Evolutionary conservation across 2,113 vertebrate genomes (phyloP).

Genomic region (Lipophrys pholis): DNA sequence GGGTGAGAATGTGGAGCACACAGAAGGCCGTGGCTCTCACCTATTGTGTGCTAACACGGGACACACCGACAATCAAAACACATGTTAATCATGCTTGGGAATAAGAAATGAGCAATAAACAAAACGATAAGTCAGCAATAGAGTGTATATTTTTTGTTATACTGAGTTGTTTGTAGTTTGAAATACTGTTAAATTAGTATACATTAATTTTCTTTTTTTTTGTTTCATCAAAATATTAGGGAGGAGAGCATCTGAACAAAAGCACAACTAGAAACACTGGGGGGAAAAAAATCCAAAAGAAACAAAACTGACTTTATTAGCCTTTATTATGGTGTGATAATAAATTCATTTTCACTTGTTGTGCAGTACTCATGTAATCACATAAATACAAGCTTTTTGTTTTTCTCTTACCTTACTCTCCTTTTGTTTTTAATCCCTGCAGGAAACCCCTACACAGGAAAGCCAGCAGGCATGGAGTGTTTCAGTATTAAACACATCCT

Average conservation of each 20-base stretch:
- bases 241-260: too few species aligned
- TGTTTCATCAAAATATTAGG: too few species aligned
- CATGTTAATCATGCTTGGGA: neutral
- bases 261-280: too few species aligned
- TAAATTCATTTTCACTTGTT: neutral
- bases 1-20: slow-evolving; percentile 48
- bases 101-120: too few species aligned
- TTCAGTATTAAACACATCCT: slow-evolving; percentile 32
- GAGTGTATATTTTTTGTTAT: too few species aligned
- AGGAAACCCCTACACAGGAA: slow-evolving; percentile 15
- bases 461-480: slow-evolving; percentile 39
- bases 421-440: neutral
- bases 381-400: neutral
- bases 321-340: too few species aligned
- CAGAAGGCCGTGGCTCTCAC: slow-evolving; percentile 46
- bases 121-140: too few species aligned
- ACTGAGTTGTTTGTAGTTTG: too few species aligned
- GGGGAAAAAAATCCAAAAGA: too few species aligned
- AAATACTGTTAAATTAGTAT: too few species aligned
- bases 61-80: neutral
- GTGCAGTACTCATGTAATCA: neutral
- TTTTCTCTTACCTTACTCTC: slow-evolving; percentile 41
- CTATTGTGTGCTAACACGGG: slow-evolving; percentile 38
- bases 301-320: too few species aligned
- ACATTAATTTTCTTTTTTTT: too few species aligned